Evolutionary conservation across 2,113 vertebrate genomes (phyloP), one percentile per base, ranked within the genome.

Genomic region (Neogale vison): DNA sequence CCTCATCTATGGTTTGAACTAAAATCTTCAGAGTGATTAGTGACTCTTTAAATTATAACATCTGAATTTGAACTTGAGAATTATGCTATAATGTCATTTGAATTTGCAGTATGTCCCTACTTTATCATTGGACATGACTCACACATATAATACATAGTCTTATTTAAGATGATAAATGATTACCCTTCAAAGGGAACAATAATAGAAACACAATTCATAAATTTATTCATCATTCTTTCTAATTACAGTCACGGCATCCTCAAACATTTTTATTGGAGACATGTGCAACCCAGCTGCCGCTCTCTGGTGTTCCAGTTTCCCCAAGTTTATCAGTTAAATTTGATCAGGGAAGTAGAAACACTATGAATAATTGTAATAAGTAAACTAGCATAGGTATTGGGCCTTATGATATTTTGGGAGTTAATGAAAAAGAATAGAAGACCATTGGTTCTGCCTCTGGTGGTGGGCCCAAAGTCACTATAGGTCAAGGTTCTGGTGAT

Each of bases 191-290:
- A 95, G 45, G n/a, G 20, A 93, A 61, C 1, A 67, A 86, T 77
- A 87, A 69, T 55, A 85, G 57, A 93, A 50, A 36, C 65, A 47
- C 34, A 11, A 96, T 74, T 86, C 72, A 61, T 63, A 55, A 85
- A 47, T 80, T n/a, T 71, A 63, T 67, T 95, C 89, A 79, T 59
- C 72, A 74, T 93, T 95, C 87, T 89, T 94, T 85, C 72, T 95
- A 94, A 88, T 52, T 94, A 61, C 18, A 47, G 36, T n/a, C 12
- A 13, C 10, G 85, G 18, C 69, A 52, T 85, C 88, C 39, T 42
- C 81, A 94, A 90, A 45, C 34, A 71, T 69, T 96, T 96, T 91
- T 85, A 45, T 15, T 39, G 11, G n/a, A 36, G 77, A 24, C 59
- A 77, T 50, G 71, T 84, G 82, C 36, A 77, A 77, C 11, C 57